phyloP scores from a whole-genome alignment of 2,797 vertebrate genomes.

The Etheostoma perlongum region DNA sequence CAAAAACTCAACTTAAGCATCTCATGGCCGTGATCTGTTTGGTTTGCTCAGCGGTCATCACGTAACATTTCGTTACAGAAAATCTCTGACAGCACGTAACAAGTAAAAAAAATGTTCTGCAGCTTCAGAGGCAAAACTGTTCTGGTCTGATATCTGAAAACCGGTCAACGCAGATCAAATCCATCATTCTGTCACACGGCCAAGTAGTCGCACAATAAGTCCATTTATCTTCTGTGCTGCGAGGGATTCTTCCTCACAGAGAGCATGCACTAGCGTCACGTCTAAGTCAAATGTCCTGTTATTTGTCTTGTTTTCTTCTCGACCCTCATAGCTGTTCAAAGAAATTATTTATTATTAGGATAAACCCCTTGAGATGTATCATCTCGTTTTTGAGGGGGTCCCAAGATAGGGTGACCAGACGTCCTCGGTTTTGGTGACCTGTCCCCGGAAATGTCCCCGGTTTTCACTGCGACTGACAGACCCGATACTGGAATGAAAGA shows the following conservation, averaged over 20 bases:
- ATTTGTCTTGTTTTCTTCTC: slow-evolving; percentile 11
- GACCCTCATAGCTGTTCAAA: neutral
- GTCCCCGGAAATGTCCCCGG: too few species aligned
- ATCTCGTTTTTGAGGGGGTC: too few species aligned
- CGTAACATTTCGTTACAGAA: neutral
- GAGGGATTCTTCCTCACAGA: neutral
- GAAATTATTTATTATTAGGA: too few species aligned
- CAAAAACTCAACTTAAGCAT: too few species aligned
- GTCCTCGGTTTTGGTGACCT: too few species aligned
- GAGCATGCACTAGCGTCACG: neutral
- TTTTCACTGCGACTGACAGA: too few species aligned
- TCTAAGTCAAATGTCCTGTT: neutral
- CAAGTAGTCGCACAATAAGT: slow-evolving; percentile 15
- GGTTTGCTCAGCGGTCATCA: neutral
- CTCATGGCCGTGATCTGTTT: neutral
- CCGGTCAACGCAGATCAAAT: slow-evolving; percentile 29
- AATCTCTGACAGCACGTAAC: neutral
- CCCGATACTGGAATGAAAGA: too few species aligned
- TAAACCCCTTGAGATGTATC: too few species aligned
- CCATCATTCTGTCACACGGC: slow-evolving; percentile 53
- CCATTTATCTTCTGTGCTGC: slow-evolving; percentile 33
- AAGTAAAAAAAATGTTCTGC: neutral
- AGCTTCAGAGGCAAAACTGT: slow-evolving; percentile 12
- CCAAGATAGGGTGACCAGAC: too few species aligned
- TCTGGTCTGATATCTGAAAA: slow-evolving; percentile 42